Base-by-base conservation (phyloP, 2,888 invertebrate species). In the Sphaeridia pumilis region DNA sequence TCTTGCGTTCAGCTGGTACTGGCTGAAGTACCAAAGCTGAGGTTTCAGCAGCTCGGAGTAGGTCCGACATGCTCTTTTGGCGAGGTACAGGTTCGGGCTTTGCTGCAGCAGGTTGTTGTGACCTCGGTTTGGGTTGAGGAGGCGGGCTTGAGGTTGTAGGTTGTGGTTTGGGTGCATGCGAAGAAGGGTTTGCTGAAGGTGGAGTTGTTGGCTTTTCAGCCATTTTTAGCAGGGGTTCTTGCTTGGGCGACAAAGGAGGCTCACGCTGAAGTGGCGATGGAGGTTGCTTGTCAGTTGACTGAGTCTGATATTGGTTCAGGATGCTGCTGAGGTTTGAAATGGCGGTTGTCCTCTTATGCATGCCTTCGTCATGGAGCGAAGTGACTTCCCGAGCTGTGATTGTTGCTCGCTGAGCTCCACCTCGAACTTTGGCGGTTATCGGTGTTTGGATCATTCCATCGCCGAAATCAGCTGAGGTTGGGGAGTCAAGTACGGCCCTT, bases 391-490 rank as follows among this genome's bases (percentile, higher is more conserved):
- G 53, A 12, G 47, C 38, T n/a, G 58, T 74, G 20, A 81, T 78
- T 17, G 82, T 80, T 31, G 84, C 85, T 59, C 80, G 78, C 66
- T 84, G 84, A 0, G 84, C 83, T 1, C 81, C 83, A 46, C 77
- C 74, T 84, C 84, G 84, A n/a, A 84, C 83, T 66, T 78, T 80
- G 46, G 75, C 75, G 56, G 81, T 79, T 56, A 82, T 79, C 7
- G 66, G 64, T 10, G 61, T 47, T 17, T 47, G 24, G 21, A 52
- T 47, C 47, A 52, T 43, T 3, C 47, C 52, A 43, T 52, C 52
- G 3, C 24, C 28, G 27, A 24, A 43, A 25, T n/a, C n/a, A n/a
- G n/a, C n/a, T n/a, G n/a, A n/a, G n/a, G n/a, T n/a, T n/a, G n/a
- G n/a, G n/a, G n/a, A n/a, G n/a, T n/a, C n/a, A n/a, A n/a, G n/a